Base-by-base conservation (phyloP, 2,113 vertebrate species). In the Trachemys scripta region DNA sequence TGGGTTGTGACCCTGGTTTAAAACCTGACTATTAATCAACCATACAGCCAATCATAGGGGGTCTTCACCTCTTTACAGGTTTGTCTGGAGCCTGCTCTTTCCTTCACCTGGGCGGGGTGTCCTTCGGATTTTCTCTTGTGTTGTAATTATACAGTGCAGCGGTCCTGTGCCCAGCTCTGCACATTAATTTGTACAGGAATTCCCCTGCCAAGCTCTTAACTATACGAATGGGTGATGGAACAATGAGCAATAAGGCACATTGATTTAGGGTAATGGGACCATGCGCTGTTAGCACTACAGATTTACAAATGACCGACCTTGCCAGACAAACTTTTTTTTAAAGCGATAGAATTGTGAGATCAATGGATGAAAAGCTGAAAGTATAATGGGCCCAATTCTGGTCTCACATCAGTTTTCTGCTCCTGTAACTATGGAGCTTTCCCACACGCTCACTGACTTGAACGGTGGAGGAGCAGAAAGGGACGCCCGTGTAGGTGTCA, bases 231-330 rank as follows among this genome's bases (percentile, higher is more conserved):
- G 8, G 11, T 62, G 91, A 80, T 53, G 81, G 50, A 92, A 78
- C 19, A 29, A 50, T 51, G 75, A 89, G 35, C 0, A 3, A 53
- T 29, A 42, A 90, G n/a, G 20, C 56, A 82, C 1, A 0, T 42
- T 14, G 49, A 53, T 82, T 56, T 59, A 78, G 80, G 49, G n/a
- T 4, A 11, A 0, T 1, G 22, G 51, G 75, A n/a, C 76, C 0
- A 0, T 6, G 50, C 3, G 10, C 57, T 75, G 51, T 51, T 92
- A 49, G 75, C 1, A 0, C 49, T 12, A 49, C 5, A 35, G 91
- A 2, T 38, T 91, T 10, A 72, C 51, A 14, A 25, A 29, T 65
- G 53, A 69, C 49, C 59, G 5, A 19, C 42, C 27, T 5, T 14
- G 25, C 53, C 79, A 29, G 3, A 17, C 59, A 84, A 82, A 93